Conservation (phyloP, 2,113 vertebrate genomes). For the Ellobius talpinus region DNA sequence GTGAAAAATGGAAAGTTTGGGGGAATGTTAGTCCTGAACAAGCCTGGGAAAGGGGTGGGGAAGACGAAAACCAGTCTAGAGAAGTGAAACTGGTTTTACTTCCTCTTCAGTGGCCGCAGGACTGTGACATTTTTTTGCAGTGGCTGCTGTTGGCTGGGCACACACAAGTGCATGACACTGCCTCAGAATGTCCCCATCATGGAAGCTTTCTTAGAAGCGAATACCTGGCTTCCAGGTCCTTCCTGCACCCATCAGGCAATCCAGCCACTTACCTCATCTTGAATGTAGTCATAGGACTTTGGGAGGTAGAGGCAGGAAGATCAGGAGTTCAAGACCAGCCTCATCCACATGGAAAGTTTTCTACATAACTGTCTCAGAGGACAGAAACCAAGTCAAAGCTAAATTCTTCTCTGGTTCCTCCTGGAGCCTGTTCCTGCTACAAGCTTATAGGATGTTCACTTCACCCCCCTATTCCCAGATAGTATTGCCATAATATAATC, state of each 20-base stretch:
- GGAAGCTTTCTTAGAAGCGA: not conserved
- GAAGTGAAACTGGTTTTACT: slow-evolving; percentile 9
- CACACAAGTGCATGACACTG: accelerated
- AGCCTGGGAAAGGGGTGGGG: not conserved
- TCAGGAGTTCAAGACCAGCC: not conserved
- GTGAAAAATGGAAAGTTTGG: not conserved
- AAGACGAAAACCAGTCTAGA: not conserved
- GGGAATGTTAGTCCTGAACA: not conserved
- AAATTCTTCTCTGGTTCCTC: not conserved
- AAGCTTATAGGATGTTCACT: not conserved
- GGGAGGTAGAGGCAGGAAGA: not conserved
- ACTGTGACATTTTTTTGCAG: not conserved
- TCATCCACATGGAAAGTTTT: not conserved
- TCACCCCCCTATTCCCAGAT: not conserved
- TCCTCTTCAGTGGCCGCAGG: not conserved
- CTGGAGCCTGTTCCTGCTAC: not conserved
- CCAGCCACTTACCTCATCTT: not conserved
- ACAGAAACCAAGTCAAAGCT: not conserved
- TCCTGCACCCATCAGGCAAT: not conserved
- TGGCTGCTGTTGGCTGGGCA: not conserved
- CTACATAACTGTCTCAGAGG: not conserved
- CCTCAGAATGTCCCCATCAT: accelerated
- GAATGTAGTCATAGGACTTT: not conserved
- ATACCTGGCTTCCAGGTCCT: not conserved
- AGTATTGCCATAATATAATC: not conserved